phyloP scores from a whole-genome alignment of 2,888 invertebrate genomes.

The Sceliomorpha sp. region DNA sequence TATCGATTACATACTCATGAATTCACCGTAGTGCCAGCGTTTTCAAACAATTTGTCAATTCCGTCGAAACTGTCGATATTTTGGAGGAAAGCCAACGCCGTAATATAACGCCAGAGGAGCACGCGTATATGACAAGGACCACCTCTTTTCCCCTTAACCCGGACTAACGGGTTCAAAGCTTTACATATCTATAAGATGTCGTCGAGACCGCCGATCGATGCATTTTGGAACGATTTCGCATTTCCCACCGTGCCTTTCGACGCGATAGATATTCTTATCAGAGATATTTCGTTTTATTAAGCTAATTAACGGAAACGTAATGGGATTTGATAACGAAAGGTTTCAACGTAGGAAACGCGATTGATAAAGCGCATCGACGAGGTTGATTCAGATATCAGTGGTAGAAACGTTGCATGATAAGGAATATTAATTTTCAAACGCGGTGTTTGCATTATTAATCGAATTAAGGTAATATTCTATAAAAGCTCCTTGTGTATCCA shows the following conservation, averaged over 20 bases:
- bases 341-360: too few species aligned
- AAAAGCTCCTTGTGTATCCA: conserved; percentile 12
- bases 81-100: conserved; percentile 52
- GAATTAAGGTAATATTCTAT: conserved; percentile 15
- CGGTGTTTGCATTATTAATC: conserved; percentile 17
- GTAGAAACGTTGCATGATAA: too few species aligned
- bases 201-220: conserved; percentile 14
- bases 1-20: conserved; percentile 41
- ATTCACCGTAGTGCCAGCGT: conserved; percentile 43
- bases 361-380: too few species aligned
- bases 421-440: conserved; percentile 5
- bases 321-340: too few species aligned
- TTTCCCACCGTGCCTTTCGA: conserved; percentile 10
- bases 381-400: too few species aligned
- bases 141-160: conserved; percentile 3
- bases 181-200: conserved; percentile 26
- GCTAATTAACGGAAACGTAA: too few species aligned
- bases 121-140: conserved; percentile 20
- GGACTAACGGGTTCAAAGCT: conserved; percentile 11
- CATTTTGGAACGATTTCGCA: conserved; percentile 16
- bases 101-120: conserved; percentile 36
- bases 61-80: conserved; percentile 55
- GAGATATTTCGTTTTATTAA: too few species aligned
- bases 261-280: too few species aligned
- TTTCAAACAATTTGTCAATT: conserved; percentile 57